These are phyloP conservation scores for Ceyx melanurus DNA, from an alignment of 2,113 vertebrate species.

Conservation along the genomic window DNA sequence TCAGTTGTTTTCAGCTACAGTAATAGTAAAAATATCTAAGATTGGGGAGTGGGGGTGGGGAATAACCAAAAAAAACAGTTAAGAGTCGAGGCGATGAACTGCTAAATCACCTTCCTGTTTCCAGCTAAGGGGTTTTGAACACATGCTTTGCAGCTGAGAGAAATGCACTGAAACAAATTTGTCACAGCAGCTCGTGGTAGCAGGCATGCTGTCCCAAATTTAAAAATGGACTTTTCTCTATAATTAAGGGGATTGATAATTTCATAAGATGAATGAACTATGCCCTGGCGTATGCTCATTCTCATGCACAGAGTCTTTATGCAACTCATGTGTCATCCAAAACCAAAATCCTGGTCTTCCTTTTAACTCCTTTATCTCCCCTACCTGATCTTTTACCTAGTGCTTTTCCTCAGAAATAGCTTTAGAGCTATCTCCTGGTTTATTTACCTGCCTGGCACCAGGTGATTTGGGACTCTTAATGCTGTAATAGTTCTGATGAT, in stretches of 20 bases:
- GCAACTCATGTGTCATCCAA: slow-evolving; percentile 59
- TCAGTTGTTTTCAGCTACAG: slow-evolving; percentile 22
- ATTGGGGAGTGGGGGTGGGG: not conserved
- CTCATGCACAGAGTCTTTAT: slow-evolving; percentile 37
- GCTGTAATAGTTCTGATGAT: not conserved
- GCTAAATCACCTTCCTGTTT: not conserved
- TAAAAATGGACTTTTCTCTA: not conserved
- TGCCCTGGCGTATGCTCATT: not conserved
- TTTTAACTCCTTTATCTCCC: slow-evolving; percentile 33
- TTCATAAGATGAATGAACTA: not conserved
- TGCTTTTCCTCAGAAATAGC: slow-evolving; percentile 20
- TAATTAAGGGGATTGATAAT: not conserved
- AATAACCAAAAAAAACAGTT: not conserved
- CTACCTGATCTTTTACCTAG: slow-evolving; percentile 18
- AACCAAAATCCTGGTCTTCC: slow-evolving; percentile 64
- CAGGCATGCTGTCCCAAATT: not conserved
- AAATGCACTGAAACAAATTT: slow-evolving; percentile 2
- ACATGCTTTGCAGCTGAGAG: not conserved
- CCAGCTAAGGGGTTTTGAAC: not conserved
- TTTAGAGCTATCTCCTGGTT: slow-evolving; percentile 8
- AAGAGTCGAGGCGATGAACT: not conserved
- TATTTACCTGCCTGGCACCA: not conserved
- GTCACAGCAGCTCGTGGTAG: not conserved
- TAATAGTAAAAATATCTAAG: not conserved
- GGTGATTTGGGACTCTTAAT: not conserved